Evolutionary conservation across 2,797 vertebrate genomes (phyloP), one percentile per base, ranked within the genome.

Genomic region (Peromyscus eremicus): DNA sequence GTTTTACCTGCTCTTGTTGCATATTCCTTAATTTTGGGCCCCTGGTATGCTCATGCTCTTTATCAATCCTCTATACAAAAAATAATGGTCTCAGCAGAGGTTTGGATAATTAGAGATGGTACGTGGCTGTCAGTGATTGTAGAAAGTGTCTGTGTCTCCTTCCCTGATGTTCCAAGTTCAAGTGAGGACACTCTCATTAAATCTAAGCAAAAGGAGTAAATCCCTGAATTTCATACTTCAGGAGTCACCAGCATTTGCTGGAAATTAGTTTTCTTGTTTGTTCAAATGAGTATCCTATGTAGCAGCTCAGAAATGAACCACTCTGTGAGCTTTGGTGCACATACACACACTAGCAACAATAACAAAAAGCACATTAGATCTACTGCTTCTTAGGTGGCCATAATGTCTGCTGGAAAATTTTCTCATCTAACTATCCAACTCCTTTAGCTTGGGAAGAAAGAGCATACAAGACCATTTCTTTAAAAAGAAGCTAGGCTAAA

Each of bases 161-260:
- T 12, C 27, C 89, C 5, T n/a, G 12, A 60, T 71, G 6, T 40
- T 81, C n/a, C 0, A 93, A 89, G 66, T 62, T 86, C 79, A 88
- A 55, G 5, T 57, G 68, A 87, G n/a, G 46, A 82, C 1, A 80
- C 1, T 29, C 4, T 11, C n/a, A 23, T 87, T 60, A 76, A 27
- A 84, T 43, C 57, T 91, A 97, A 94, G 32, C 23, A 21, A 62
- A 86, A 79, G 1, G 6, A 79, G 4, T 64, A 46, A 91, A 81
- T 37, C 27, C 25, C 12, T 43, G 17, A 77, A 49, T 93, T 79
- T 92, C 1, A 9, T 76, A 81, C 62, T 77, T 89, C 13, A 32
- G 52, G 49, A 92, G 49, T 90, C 32, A 75, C 23, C 17, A 90
- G 6, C 6, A n/a, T 66, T 77, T n/a, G 5, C 2, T 89, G 12